Conservation (phyloP, 2,888 invertebrate species). For the Xylophagus ater region DNA sequence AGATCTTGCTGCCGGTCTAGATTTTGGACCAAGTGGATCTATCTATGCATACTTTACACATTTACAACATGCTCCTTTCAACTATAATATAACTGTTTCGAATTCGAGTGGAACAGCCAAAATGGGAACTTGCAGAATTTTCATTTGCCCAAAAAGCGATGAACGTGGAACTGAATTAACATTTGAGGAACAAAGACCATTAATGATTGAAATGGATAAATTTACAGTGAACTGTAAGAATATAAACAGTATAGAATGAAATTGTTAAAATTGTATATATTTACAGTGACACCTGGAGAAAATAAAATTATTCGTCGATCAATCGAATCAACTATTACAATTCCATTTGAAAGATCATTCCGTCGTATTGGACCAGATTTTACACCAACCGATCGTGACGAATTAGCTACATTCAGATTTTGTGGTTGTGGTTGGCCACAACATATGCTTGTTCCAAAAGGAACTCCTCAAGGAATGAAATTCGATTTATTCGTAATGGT, state of each 20-base stretch:
- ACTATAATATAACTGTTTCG: constrained; percentile 47
- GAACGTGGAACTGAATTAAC: constrained; percentile 46
- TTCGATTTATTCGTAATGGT: constrained; percentile 60
- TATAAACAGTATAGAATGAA: neutral
- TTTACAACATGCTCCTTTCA: constrained; percentile 55
- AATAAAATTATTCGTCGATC: constrained; percentile 52
- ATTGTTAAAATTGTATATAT: constrained; percentile 47
- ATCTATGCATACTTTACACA: constrained; percentile 58
- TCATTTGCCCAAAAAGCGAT: constrained; percentile 48
- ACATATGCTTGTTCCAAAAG: constrained; percentile 55
- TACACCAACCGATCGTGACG: constrained; percentile 35
- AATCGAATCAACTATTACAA: constrained; percentile 58
- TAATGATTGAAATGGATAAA: too few relatives aligned
- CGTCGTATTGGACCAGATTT: constrained; percentile 43
- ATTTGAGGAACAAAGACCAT: constrained; percentile 44
- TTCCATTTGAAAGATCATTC: constrained; percentile 66
- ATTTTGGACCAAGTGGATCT: constrained; percentile 55
- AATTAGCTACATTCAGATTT: constrained; percentile 47
- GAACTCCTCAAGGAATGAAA: constrained; percentile 43
- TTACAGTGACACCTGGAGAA: constrained; percentile 46
- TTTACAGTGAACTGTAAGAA: constrained; percentile 44
- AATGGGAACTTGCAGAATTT: constrained; percentile 52
- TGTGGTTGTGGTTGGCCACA: too few relatives aligned
- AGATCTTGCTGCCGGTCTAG: constrained; percentile 60
- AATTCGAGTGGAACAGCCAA: constrained; percentile 39